Percentiles rank a stretch among this genome's conserved stretches.
Evolutionary conservation across 2,113 vertebrate genomes (phyloP).

Genomic region (Tamias sibiricus): DNA sequence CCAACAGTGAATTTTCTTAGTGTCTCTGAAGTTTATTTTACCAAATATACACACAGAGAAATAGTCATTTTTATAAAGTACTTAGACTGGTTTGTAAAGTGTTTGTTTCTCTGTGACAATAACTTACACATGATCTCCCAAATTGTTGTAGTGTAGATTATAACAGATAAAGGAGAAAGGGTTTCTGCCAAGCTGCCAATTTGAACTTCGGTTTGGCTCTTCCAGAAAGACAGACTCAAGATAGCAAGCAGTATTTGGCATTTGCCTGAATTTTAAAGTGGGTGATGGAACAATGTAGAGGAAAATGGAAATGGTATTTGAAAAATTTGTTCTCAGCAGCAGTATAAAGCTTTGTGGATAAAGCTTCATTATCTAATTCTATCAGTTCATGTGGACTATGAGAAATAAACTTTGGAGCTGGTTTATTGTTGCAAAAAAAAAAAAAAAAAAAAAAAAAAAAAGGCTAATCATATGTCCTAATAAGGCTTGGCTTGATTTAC

Average conservation of each 20-base stretch:
- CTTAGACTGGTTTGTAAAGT: constrained; percentile 76
- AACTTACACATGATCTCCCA: constrained; percentile 72
- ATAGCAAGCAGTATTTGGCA: constrained; percentile 78
- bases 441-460: constrained; percentile 41
- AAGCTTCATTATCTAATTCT: constrained; percentile 60
- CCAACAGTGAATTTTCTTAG: neutral
- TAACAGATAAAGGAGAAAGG: constrained; percentile 73
- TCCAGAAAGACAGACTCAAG: constrained; percentile 78
- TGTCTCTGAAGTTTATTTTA: neutral
- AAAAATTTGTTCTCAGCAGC: constrained; percentile 77
- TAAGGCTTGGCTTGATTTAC: neutral
- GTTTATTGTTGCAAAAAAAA: constrained; percentile 49
- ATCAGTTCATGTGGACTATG: constrained; percentile 59
- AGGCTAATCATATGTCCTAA: neutral
- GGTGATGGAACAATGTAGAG: constrained; percentile 72
- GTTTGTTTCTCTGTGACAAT: constrained; percentile 79
- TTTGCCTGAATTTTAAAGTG: constrained; percentile 75
- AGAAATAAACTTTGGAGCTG: constrained; percentile 72
- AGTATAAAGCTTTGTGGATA: constrained; percentile 67
- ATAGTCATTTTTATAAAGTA: neutral
- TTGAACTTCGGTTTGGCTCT: constrained; percentile 78
- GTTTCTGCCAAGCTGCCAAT: constrained; percentile 74
- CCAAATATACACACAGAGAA: neutral
- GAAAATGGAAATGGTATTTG: constrained; percentile 76
- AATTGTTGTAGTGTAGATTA: constrained; percentile 83